phyloP scores from a whole-genome alignment of 2,113 vertebrate genomes.

The Pionites leucogaster region DNA sequence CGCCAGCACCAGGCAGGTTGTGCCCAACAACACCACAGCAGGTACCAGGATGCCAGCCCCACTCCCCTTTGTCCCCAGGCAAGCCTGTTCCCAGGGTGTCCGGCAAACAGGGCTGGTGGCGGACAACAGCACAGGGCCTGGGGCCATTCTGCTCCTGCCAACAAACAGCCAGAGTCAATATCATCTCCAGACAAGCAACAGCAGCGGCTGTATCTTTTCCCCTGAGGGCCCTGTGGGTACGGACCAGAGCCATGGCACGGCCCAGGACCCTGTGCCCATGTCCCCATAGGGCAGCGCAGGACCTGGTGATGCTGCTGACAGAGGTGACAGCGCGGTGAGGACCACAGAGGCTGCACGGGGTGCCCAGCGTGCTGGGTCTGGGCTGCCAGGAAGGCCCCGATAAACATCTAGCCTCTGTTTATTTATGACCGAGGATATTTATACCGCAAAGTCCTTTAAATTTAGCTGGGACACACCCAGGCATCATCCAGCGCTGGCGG shows the following conservation, averaged over 20 bases:
- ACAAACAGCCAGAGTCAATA: neutral
- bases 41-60: neutral
- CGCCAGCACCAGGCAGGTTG: neutral
- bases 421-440: conserved; percentile 43
- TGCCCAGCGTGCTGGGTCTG: rapidly evolving
- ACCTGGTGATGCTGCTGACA: neutral
- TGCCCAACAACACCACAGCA: neutral
- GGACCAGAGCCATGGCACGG: rapidly evolving
- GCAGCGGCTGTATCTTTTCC: neutral
- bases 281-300: rapidly evolving
- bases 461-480: conserved; percentile 60
- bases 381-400: neutral
- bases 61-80: neutral
- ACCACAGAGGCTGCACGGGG: rapidly evolving
- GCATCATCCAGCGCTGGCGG: neutral
- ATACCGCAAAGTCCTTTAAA: conserved; percentile 50
- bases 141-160: neutral
- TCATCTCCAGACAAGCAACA: neutral
- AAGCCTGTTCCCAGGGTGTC: neutral
- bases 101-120: neutral
- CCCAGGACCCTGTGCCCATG: rapidly evolving
- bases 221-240: rapidly evolving
- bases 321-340: neutral
- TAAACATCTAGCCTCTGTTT: conserved; percentile 60
- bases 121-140: neutral